Percentiles rank a stretch among this genome's conserved stretches.
Conservation (phyloP, 1,140 invertebrate species). For the Drosophila littoralis region DNA sequence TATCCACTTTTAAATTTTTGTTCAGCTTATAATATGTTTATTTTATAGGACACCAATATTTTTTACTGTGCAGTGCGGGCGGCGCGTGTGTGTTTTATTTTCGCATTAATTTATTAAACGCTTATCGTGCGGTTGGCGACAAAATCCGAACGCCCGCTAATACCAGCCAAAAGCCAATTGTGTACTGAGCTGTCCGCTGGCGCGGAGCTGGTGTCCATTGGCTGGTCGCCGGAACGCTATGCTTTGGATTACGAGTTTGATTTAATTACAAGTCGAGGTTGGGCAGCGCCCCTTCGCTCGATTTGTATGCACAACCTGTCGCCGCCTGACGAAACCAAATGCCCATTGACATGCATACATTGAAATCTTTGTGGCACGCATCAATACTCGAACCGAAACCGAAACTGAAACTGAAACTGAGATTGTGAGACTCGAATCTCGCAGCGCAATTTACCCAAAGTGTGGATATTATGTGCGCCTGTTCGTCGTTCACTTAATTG, state of each 20-base stretch:
- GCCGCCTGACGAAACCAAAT: slow-evolving; percentile 39
- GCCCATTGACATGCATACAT: slow-evolving; percentile 36
- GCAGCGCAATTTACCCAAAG: slow-evolving; percentile 16
- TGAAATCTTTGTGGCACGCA: slow-evolving; percentile 55
- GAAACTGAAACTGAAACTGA: slow-evolving; percentile 2
- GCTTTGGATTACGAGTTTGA: slow-evolving; percentile 23
- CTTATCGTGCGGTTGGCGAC: not conserved
- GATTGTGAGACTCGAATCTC: not conserved
- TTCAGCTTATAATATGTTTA: too few species aligned
- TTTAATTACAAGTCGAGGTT: slow-evolving; percentile 50
- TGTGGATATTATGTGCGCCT: slow-evolving; percentile 7
- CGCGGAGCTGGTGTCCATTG: slow-evolving; percentile 13
- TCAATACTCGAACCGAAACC: not conserved
- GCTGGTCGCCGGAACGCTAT: not conserved
- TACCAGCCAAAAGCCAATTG: slow-evolving; percentile 42
- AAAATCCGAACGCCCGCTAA: slow-evolving; percentile 32
- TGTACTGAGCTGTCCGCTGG: slow-evolving; percentile 38
- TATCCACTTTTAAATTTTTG: too few species aligned
- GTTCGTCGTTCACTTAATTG: slow-evolving; percentile 8
- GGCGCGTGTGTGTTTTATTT: too few species aligned
- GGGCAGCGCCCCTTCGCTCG: slow-evolving; percentile 1
- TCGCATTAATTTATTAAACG: not conserved
- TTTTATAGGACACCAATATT: not conserved
- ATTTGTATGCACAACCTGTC: slow-evolving; percentile 66
- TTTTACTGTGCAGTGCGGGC: not conserved